Evolutionary conservation across 1,140 invertebrate species (phyloP).

Genomic region (Heliconius himera): DNA sequence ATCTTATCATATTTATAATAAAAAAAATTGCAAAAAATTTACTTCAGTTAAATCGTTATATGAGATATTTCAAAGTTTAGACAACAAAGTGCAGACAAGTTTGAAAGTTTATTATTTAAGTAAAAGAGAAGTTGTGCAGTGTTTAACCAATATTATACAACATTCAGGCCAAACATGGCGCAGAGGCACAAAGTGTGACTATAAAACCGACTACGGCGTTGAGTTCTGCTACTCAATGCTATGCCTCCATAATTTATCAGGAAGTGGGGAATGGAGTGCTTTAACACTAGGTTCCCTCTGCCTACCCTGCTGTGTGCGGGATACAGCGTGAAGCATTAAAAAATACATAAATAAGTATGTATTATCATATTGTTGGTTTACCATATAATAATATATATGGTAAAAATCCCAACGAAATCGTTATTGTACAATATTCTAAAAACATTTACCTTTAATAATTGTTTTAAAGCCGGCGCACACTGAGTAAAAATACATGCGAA

Average conservation of each 20-base stretch:
- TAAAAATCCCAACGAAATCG: not conserved
- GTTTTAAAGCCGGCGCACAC: not conserved
- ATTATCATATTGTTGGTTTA: too few species aligned
- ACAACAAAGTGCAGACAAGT: not conserved
- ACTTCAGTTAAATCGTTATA: not conserved
- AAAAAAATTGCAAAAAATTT: not conserved
- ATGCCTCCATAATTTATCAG: too few species aligned
- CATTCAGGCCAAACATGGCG: too few species aligned
- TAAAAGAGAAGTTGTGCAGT: not conserved
- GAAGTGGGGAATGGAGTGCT: too few species aligned
- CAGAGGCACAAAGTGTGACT: too few species aligned
- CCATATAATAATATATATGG: too few species aligned
- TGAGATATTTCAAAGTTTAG: not conserved
- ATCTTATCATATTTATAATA: too few species aligned
- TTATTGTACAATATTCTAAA: not conserved
- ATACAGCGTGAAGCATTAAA: too few species aligned
- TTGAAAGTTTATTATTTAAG: not conserved
- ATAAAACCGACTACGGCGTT: too few species aligned
- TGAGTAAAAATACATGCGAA: not conserved
- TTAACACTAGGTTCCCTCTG: too few species aligned
- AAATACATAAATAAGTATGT: not conserved
- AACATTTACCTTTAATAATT: not conserved
- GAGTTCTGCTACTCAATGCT: too few species aligned
- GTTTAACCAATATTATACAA: not conserved
- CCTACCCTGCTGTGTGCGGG: too few species aligned